These are phyloP conservation scores for Tautogolabrus adspersus DNA, from an alignment of 2,113 vertebrate genomes.

Conservation along the genomic window DNA sequence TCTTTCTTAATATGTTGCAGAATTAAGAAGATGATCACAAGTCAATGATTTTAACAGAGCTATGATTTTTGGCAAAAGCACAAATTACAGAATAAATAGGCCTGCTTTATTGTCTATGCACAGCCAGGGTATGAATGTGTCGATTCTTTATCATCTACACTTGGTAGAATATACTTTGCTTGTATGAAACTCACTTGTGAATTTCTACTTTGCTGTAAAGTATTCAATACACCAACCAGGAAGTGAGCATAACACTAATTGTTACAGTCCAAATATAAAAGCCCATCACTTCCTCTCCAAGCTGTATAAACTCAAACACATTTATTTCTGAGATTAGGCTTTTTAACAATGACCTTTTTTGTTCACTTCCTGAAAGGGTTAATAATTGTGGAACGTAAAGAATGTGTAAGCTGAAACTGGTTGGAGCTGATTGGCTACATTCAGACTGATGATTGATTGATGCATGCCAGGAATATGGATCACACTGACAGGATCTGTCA, in stretches of 20 bases:
- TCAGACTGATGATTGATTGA: conserved; percentile 66
- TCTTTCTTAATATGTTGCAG: not conserved
- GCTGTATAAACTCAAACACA: conserved; percentile 29
- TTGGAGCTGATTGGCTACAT: conserved; percentile 51
- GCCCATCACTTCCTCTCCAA: conserved; percentile 43
- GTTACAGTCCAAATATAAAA: conserved; percentile 23
- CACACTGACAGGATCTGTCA: conserved; percentile 50
- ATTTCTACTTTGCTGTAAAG: conserved; percentile 30
- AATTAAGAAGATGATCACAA: conserved; percentile 11
- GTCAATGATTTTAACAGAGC: not conserved
- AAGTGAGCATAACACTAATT: conserved; percentile 50
- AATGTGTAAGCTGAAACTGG: conserved; percentile 63
- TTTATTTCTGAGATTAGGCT: not conserved
- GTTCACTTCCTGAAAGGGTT: conserved; percentile 41
- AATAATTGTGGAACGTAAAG: conserved; percentile 53
- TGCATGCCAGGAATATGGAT: conserved; percentile 52
- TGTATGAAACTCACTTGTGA: conserved; percentile 5
- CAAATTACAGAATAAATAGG: not conserved
- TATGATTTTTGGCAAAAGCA: not conserved
- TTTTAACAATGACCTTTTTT: conserved; percentile 13
- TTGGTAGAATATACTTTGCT: no score
- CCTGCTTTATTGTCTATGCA: no score
- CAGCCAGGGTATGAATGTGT: no score
- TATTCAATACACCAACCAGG: conserved; percentile 33
- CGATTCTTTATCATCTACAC: no score